phyloP scores from a whole-genome alignment of 2,888 invertebrate species.

The Drosophila aldrichi region DNA sequence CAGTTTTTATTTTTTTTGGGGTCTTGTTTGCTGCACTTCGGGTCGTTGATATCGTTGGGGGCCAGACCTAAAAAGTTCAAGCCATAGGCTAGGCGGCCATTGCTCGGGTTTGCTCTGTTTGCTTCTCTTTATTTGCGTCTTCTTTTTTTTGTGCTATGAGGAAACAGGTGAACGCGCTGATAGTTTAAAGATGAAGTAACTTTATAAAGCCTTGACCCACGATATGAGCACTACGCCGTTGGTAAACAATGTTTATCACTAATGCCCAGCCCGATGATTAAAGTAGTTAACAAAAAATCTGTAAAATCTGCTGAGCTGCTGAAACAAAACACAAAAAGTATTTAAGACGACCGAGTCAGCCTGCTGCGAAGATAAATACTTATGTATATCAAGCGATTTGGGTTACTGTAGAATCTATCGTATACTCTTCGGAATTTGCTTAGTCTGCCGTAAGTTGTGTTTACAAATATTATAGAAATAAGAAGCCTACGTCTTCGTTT shows the following conservation, averaged over 20 bases:
- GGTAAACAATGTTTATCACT: conserved; percentile 20
- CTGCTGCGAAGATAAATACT: not conserved
- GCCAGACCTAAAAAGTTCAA: conserved; percentile 46
- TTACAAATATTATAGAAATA: conserved; percentile 3
- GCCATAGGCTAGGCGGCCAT: conserved; percentile 37
- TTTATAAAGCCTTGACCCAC: conserved; percentile 42
- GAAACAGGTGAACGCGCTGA: conserved; percentile 46
- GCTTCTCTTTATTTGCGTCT: conserved; percentile 23
- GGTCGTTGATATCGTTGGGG: conserved; percentile 55
- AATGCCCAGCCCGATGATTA: conserved; percentile 3
- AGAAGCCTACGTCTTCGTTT: not conserved
- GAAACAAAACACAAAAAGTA: not conserved
- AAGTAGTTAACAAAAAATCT: not conserved
- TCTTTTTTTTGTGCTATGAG: conserved; percentile 32
- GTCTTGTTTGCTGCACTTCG: conserved; percentile 22
- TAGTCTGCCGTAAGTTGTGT: not conserved
- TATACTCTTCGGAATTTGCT: conserved; percentile 4
- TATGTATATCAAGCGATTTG: not conserved
- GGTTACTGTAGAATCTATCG: not conserved
- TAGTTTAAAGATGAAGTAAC: conserved; percentile 44
- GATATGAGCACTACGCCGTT: conserved; percentile 10
- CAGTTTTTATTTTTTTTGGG: not conserved
- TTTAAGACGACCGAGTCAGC: not conserved
- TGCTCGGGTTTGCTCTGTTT: conserved; percentile 30
- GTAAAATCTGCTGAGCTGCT: conserved; percentile 4